Evolutionary conservation across 2,888 invertebrate species (phyloP), one percentile per base, ranked within the genome.

Genomic region (Andrena haemorrhoa): DNA sequence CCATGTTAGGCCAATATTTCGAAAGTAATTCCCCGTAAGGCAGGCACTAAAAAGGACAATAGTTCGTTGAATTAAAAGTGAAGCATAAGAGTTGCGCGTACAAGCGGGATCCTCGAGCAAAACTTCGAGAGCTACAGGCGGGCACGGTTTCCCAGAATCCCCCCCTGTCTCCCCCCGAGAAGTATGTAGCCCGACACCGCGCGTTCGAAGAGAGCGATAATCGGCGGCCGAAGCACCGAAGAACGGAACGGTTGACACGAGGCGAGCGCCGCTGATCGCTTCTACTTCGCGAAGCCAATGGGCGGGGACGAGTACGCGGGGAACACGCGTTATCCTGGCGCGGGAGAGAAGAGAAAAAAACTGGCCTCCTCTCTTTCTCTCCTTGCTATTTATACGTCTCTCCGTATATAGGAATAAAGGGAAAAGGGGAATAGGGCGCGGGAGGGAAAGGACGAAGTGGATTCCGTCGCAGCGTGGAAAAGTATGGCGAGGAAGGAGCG

Each of bases 391-490:
- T 41, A 51, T 31, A 53, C 53, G n/a, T n/a, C 20, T 68, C 20
- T 29, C 31, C 51, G 41, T 31, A 35, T 51, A 70, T 7, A 65
- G 58, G 71, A 78, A 58, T 23, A 33, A 58, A 75, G 63, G 31
- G 23, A 51, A 65, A 53, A 8, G 23, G 35, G 23, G 35, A 60
- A 56, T 53, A 60, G 20, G 7, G 20, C 1, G 26, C 12, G n/a
- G 33, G n/a, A 10, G 8, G 41, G n/a, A 23, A 53, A 53, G 51
- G 70, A 56, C 41, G 71, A 41, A 71, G 56, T 72, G 72, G 68
- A 78, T 77, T 84, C 77, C 68, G 76, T 63, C 63, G 69, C 64
- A 69, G 64, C 74, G 72, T 79, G 60, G 83, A 79, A 83, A 81
- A 83, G 81, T 68, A 83, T 69, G 68, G 77, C 60, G 51, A 73